phyloP scores from a whole-genome alignment of 2,113 vertebrate species.

The Proterorhinus semilunaris region DNA sequence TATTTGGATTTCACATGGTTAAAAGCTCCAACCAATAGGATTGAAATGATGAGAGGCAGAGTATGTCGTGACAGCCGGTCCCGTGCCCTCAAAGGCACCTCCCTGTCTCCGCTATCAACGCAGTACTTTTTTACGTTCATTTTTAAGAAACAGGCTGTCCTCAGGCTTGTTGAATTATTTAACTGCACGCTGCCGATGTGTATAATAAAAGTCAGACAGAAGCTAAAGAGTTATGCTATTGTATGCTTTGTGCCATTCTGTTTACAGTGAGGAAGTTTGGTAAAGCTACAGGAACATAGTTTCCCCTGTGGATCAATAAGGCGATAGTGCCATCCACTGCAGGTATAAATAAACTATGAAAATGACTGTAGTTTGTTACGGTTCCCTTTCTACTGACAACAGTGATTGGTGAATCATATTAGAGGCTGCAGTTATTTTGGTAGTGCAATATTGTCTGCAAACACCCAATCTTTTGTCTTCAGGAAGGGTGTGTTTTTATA shows the following conservation, averaged over 20 bases:
- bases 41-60: constrained; percentile 17
- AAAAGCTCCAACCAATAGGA: constrained; percentile 22
- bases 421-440: no score
- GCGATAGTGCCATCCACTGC: constrained; percentile 1
- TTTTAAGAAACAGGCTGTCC: constrained; percentile 43
- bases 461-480: no score
- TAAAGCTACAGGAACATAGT: no score
- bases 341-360: neutral
- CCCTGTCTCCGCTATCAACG: constrained; percentile 17
- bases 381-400: no score
- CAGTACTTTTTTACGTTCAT: constrained; percentile 32
- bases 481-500: no score
- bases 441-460: no score
- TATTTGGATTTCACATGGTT: neutral
- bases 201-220: constrained; percentile 52
- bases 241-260: constrained; percentile 47
- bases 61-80: constrained; percentile 20
- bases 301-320: neutral
- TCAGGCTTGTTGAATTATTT: constrained; percentile 66
- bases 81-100: constrained; percentile 21
- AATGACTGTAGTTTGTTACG: neutral
- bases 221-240: constrained; percentile 51
- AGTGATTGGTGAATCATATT: no score
- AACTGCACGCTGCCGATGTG: constrained; percentile 45
- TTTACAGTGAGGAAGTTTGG: constrained; percentile 42